Evolutionary conservation across 2,888 invertebrate species (phyloP), one percentile per base, ranked within the genome.

Genomic region (Tridacna crocea): DNA sequence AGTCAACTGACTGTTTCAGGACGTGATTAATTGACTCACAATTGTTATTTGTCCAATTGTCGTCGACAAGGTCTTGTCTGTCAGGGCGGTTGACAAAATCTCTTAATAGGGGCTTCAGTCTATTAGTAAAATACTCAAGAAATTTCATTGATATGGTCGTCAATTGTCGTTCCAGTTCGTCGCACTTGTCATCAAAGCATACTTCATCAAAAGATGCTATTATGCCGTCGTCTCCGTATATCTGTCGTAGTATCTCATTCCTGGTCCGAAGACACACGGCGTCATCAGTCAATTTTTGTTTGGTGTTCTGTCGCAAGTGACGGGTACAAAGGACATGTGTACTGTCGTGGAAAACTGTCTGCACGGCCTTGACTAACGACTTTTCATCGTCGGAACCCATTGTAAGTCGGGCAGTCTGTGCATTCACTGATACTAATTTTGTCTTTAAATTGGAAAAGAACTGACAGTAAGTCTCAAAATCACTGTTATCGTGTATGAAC

Each of bases 401-500:
- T 12, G 79, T 77, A 10, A 82, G 48, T 68, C 73, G 73, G 13
- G n/a, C n/a, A n/a, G n/a, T 17, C 19, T 0, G 66, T 24, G 51
- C 55, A n/a, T 72, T 48, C 13, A n/a, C 24, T n/a, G 11, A 11
- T 13, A 17, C n/a, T 6, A 51, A 26, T 36, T 12, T 13, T 17
- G 22, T 70, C 17, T 47, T 58, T 51, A 78, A 83, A 11, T n/a
- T n/a, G n/a, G n/a, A n/a, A n/a, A n/a, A n/a, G n/a, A n/a, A n/a
- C n/a, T n/a, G n/a, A n/a, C n/a, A n/a, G n/a, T n/a, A n/a, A n/a
- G 79, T 75, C 13, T 80, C 83, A 75, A 75, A 83, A 58, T 87
- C 82, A 72, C 77, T 83, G 58, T 82, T 83, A 55, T 83, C 79
- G n/a, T 84, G 83, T 11, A 85, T 80, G 26, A 79, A 86, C 60